These are phyloP conservation scores for Drosophila navojoa DNA, from an alignment of 1,140 invertebrate genomes.

Conservation along the genomic window DNA sequence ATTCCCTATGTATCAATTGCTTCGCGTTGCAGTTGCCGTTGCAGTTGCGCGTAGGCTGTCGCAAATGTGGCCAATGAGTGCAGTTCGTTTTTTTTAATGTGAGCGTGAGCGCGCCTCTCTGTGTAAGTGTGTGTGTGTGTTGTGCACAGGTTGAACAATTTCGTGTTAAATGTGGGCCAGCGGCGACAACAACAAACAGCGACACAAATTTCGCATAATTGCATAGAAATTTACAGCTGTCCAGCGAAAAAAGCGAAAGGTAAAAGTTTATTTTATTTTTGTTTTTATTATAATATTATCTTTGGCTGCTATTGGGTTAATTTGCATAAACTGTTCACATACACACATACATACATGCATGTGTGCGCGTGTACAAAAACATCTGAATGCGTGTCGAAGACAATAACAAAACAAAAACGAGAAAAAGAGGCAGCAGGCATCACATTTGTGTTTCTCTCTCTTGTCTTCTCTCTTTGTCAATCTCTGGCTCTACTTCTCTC, in stretches of 20 bases:
- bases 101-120: not conserved
- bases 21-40: conserved; percentile 2
- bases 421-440: conserved; percentile 7
- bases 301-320: conserved; percentile 16
- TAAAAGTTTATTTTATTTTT: conserved; percentile 51
- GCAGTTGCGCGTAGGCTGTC: conserved; percentile 21
- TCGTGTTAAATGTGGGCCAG: conserved; percentile 42
- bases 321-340: conserved; percentile 48
- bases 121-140: not conserved
- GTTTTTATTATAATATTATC: conserved; percentile 7
- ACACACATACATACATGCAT: not conserved
- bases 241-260: conserved; percentile 59
- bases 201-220: conserved; percentile 40
- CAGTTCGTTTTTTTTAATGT: conserved; percentile 13
- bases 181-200: conserved; percentile 18
- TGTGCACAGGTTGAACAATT: conserved; percentile 14
- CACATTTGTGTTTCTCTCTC: not conserved
- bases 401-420: conserved; percentile 36
- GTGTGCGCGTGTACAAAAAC: not conserved
- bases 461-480: conserved; percentile 6
- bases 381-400: conserved; percentile 18
- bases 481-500: not conserved
- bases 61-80: conserved; percentile 23
- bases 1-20: conserved; percentile 6
- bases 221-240: conserved; percentile 39